Percentiles rank a stretch among this genome's conserved stretches.
phyloP scores from a whole-genome alignment of 2,888 invertebrate species.

The Apodemia mormo region DNA sequence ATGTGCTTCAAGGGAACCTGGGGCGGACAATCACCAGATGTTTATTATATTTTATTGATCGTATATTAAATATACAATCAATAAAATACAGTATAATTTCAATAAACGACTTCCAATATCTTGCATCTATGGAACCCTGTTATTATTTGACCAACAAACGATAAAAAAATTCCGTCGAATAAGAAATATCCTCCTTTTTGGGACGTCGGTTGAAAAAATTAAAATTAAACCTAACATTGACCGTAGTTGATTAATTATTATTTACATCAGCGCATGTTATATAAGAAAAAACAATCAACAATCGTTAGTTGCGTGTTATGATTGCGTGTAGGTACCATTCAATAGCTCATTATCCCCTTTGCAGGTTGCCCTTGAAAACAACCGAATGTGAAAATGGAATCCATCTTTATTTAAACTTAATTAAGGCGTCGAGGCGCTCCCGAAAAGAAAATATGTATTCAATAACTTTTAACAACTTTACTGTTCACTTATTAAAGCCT shows the following conservation, averaged over 20 bases:
- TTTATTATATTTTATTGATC: no score
- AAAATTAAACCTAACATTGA: neutral
- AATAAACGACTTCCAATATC: no score
- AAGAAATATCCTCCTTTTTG: no score
- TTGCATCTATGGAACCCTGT: no score
- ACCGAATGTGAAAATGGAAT: slow-evolving; percentile 9
- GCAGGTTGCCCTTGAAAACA: neutral
- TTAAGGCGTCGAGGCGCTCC: neutral
- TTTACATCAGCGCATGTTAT: neutral
- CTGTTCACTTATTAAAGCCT: slow-evolving; percentile 4
- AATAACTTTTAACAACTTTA: slow-evolving; percentile 16
- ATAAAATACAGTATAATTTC: no score
- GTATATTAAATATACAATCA: no score
- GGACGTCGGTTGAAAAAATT: neutral
- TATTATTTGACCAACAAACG: no score
- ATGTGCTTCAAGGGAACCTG: no score
- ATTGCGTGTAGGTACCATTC: neutral
- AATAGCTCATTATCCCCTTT: slow-evolving; percentile 1
- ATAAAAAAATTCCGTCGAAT: no score
- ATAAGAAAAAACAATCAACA: neutral
- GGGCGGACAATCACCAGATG: no score
- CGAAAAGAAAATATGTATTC: slow-evolving; percentile 3
- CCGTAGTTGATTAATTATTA: neutral
- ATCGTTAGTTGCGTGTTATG: neutral
- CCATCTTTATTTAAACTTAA: slow-evolving; percentile 17